Evolutionary conservation across 2,797 vertebrate genomes (phyloP), one percentile per base, ranked within the genome.

Genomic region (Danio albolineatus): DNA sequence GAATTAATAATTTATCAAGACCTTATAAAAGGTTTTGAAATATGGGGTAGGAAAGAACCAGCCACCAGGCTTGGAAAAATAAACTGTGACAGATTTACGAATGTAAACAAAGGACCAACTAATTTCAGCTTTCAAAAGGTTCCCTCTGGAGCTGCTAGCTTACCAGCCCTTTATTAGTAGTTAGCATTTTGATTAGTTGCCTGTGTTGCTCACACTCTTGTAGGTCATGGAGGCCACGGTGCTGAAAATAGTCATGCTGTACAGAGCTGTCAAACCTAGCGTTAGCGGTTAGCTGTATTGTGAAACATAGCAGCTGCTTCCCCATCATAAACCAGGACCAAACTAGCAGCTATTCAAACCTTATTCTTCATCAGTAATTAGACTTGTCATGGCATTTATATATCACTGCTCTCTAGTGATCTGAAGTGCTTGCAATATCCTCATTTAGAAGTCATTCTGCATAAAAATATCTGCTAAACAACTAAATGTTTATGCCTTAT

Each of bases 1-100:
- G 39, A 81, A 81, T 86, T 79, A 83, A 84, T 83, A 66, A 84
- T 86, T 76, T 74, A 83, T 79, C 62, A 73, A 83, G 79, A 80
- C 87, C 87, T 86, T 86, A 84, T 65, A 82, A 87, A 86, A 86
- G 73, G 82, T 84, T 83, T 85, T 79, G 80, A 86, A 86, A 84
- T 84, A 84, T 84, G 82, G 28, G 84, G 79, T 74, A 77, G 66
- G 73, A 64, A 80, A 64, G 67, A 80, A 86, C 82, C 72, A 82
- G 73, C 84, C 82, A 85, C 43, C 59, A 80, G 84, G 67, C 76
- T 77, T 73, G 61, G 36, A 41, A 54, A 53, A 69, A 75, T 54
- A 76, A 51, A 78, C 54, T 17, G 41, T 77, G 76, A 78, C 54
- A 69, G 65, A 69, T 70, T 49, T 78, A 78, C 44, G 43, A 78